Percentiles rank a stretch among this genome's conserved stretches.
Conservation (phyloP, 2,113 vertebrate genomes). For the Gymnarchus niloticus region DNA sequence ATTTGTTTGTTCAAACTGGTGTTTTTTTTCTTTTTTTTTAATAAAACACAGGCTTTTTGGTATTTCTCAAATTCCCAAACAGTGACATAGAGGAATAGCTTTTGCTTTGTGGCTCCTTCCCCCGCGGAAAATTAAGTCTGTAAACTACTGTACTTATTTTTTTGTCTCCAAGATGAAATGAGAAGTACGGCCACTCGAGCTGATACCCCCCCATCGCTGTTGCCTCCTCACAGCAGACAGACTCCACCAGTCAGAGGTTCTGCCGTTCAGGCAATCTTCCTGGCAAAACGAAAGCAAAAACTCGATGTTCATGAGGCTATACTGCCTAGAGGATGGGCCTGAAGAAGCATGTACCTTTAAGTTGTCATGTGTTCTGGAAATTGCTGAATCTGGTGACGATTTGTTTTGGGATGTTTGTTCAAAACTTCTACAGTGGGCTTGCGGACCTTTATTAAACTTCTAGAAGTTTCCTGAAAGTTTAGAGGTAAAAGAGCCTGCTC, state of each 20-base stretch:
- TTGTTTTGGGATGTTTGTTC: not conserved
- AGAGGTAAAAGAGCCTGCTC: not conserved
- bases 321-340: not conserved
- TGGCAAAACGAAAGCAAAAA: slow-evolving; percentile 7
- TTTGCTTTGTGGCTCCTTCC: slow-evolving; percentile 51
- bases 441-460: not conserved
- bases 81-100: slow-evolving; percentile 53
- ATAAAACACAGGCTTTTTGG: slow-evolving; percentile 61
- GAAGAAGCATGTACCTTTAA: not conserved
- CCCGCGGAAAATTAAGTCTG: slow-evolving; percentile 55
- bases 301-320: not conserved
- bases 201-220: slow-evolving; percentile 50
- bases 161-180: slow-evolving; percentile 52
- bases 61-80: slow-evolving; percentile 60
- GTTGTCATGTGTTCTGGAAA: no score
- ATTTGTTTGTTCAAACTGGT: slow-evolving; percentile 59
- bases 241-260: slow-evolving; percentile 37
- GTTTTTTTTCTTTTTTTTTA: slow-evolving; percentile 53
- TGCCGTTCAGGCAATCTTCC: not conserved
- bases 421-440: no score
- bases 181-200: slow-evolving; percentile 56
- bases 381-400: not conserved
- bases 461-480: not conserved
- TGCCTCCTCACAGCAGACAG: slow-evolving; percentile 50
- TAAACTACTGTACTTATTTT: slow-evolving; percentile 55